phyloP scores from a whole-genome alignment of 2,888 invertebrate genomes.

The Pristionchus arcanus region DNA sequence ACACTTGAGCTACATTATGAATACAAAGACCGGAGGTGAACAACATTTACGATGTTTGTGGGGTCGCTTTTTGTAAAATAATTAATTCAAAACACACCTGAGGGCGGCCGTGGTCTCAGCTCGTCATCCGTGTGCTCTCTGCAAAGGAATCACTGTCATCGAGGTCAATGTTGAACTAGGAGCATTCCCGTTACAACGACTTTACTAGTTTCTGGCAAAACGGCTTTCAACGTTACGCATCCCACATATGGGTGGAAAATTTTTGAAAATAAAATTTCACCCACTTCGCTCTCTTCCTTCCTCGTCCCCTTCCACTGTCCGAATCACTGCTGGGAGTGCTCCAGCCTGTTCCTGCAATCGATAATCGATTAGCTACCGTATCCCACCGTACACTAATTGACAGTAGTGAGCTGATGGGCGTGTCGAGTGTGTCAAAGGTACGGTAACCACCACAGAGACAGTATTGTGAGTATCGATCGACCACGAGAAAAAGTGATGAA shows the following conservation, averaged over 20 bases:
- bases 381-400: neutral
- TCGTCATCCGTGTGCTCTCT: neutral
- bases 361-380: constrained; percentile 38
- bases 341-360: constrained; percentile 43
- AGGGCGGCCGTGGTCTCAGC: neutral
- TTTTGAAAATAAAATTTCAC: neutral
- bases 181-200: no score
- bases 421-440: neutral
- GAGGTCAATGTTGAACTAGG: neutral
- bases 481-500: neutral
- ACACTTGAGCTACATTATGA: neutral
- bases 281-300: constrained; percentile 26
- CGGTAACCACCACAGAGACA: neutral
- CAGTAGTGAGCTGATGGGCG: neutral
- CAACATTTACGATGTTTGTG: no score
- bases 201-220: neutral
- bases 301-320: neutral
- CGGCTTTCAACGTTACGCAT: neutral
- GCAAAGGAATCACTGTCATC: neutral
- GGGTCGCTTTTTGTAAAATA: no score
- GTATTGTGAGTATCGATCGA: neutral
- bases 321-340: constrained; percentile 50
- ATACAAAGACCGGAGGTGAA: neutral
- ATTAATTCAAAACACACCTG: constrained; percentile 24
- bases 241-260: neutral